Base-by-base conservation (phyloP, 2,113 vertebrate genomes). In the Syngnathus typhle region DNA sequence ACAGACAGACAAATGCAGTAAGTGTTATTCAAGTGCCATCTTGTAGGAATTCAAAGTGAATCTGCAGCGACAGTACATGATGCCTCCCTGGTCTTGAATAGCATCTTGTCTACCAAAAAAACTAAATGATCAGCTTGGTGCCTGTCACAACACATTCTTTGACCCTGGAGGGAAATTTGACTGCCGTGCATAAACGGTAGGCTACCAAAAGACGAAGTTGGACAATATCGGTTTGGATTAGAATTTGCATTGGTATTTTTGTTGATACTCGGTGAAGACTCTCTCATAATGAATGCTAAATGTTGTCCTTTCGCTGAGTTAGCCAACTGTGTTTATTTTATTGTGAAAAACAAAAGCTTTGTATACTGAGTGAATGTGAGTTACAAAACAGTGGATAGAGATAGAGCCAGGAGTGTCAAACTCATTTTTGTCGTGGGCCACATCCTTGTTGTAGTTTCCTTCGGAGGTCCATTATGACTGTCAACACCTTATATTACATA, bases 371-470 rank as follows among this genome's bases (percentile, higher is more conserved):
- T 10, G 3, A 56, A 56, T 56, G 54, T 27, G 32, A 23, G 0
- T 1, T 32, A 32, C 23, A 56, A 56, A 56, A 15, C 23, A 56
- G 12, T 49, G 27, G 18, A 64, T 19, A 46, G 65, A 68, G 68
- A 73, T 63, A 62, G 61, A 73, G 27, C 27, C 27, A 32, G 27
- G 27, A 32, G 27, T 32, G 27, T 32, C 27, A 32, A 32, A 32
- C 27, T 32, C 27, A 32, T 32, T 32, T 32, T 32, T 32, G 27
- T 32, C 27, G 27, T 32, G 27, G 27, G 27, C 27, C 27, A 32
- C 27, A 32, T 32, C 2, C 27, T 32, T 3, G 27, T 3, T 32
- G 3, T 3, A 32, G 27, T 32, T 32, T 32, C 27, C 27, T 32
- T 32, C 27, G 27, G 27, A 27, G 27, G 27, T 27, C 27, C 27